These are phyloP conservation scores for Trissolcus basalis DNA, from an alignment of 1,140 invertebrate genomes.

Conservation along the genomic window DNA sequence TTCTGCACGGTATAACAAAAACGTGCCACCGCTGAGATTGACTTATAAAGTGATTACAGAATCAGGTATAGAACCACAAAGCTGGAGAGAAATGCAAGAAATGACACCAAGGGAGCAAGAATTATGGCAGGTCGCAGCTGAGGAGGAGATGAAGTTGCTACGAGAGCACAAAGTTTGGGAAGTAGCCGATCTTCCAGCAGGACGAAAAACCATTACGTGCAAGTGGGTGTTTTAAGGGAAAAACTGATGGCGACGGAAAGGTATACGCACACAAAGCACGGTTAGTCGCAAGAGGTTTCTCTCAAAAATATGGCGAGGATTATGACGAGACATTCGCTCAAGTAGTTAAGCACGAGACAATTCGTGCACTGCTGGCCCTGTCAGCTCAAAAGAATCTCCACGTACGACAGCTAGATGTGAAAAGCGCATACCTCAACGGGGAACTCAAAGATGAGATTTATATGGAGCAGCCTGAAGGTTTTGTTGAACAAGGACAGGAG, in stretches of 20 bases:
- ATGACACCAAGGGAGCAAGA: slow-evolving; percentile 8
- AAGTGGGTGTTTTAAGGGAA: slow-evolving; percentile 72
- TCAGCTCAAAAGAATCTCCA: background rate
- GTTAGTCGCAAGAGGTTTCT: slow-evolving; percentile 72
- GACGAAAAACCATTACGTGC: slow-evolving; percentile 41
- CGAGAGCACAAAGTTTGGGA: slow-evolving; percentile 54
- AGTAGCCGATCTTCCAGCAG: slow-evolving; percentile 44
- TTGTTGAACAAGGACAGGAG: background rate
- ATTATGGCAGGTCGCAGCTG: slow-evolving; percentile 6
- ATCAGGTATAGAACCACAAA: background rate
- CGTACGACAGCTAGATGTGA: slow-evolving; percentile 16
- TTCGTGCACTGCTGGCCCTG: slow-evolving; percentile 1
- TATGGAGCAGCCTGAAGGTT: slow-evolving; percentile 21
- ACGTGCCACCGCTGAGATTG: slow-evolving; percentile 4
- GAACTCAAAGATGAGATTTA: slow-evolving; percentile 10
- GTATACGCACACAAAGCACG: slow-evolving; percentile 67
- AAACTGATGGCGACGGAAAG: slow-evolving; percentile 58
- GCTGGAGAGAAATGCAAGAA: slow-evolving; percentile 6
- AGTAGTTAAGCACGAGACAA: slow-evolving; percentile 51
- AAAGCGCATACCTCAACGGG: slow-evolving; percentile 21
- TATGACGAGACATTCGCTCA: slow-evolving; percentile 68
- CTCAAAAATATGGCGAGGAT: slow-evolving; percentile 63
- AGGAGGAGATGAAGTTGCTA: slow-evolving; percentile 22
- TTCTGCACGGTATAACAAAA: slow-evolving; percentile 16
- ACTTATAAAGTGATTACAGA: slow-evolving; percentile 8